Percentiles rank a stretch among this genome's conserved stretches.
phyloP scores from a whole-genome alignment of 2,797 vertebrate genomes.

The Phalloptychus januarius region DNA sequence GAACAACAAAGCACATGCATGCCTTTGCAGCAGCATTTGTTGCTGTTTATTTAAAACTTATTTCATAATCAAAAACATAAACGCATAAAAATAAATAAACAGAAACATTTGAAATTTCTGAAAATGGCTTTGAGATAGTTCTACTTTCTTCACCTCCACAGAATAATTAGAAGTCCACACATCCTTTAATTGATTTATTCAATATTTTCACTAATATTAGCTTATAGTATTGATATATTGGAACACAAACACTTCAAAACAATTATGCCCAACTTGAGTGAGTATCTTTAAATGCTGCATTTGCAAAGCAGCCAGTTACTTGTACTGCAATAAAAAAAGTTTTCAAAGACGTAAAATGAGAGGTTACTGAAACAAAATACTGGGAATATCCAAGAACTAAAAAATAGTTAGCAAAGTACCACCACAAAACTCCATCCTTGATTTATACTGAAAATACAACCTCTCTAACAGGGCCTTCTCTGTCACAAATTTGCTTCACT shows the following conservation, averaged over 20 bases:
- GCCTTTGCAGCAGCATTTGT: background rate
- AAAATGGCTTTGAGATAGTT: background rate
- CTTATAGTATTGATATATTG: background rate
- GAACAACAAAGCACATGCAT: background rate
- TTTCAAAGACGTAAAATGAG: background rate
- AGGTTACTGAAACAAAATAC: constrained; percentile 1
- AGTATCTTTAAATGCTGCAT: background rate
- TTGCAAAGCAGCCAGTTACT: background rate
- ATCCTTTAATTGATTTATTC: background rate
- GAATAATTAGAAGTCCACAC: background rate
- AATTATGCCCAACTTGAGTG: background rate
- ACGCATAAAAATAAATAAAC: background rate
- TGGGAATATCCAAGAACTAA: background rate
- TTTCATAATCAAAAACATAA: background rate
- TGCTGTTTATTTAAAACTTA: background rate
- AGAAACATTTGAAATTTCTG: background rate
- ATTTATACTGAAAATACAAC: background rate
- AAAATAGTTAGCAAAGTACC: background rate
- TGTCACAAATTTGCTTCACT: background rate
- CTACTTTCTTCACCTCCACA: background rate
- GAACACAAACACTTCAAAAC: background rate
- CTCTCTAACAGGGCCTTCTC: background rate
- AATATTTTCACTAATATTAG: background rate
- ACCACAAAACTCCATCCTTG: background rate
- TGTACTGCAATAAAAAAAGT: background rate